Evolutionary conservation across 2,113 vertebrate species (phyloP).

Genomic region (Pheucticus melanocephalus): DNA sequence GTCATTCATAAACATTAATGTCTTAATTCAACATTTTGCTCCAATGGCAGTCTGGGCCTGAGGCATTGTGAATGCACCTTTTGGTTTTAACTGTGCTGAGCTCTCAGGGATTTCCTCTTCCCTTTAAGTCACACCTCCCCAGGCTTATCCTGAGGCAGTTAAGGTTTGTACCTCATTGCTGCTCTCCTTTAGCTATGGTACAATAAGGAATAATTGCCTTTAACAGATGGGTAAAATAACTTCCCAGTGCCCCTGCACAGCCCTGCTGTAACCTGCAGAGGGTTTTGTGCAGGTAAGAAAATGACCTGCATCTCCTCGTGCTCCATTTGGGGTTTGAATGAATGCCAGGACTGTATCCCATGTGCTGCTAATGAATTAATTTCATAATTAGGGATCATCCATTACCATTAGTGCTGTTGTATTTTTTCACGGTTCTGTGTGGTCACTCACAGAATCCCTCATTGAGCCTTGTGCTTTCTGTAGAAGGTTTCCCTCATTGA

Average conservation of each 20-base stretch:
- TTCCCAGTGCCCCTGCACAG: neutral
- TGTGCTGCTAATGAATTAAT: neutral
- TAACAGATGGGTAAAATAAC: neutral
- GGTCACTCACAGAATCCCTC: neutral
- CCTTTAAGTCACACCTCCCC: neutral
- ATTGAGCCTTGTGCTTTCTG: rapidly evolving
- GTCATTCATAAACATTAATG: neutral
- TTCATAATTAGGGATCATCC: neutral
- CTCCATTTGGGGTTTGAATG: neutral
- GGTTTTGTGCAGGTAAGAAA: neutral
- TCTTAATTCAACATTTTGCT: neutral
- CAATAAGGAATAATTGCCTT: neutral
- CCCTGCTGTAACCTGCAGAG: neutral
- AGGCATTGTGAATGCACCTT: neutral
- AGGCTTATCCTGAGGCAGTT: neutral
- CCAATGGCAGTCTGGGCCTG: neutral
- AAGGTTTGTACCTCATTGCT: neutral
- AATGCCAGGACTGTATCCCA: rapidly evolving
- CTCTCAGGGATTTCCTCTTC: neutral
- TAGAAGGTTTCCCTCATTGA: rapidly evolving
- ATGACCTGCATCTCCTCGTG: neutral
- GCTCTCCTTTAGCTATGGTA: neutral
- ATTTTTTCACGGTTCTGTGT: neutral
- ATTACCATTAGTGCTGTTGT: neutral
- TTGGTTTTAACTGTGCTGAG: neutral